Conservation (phyloP, 2,888 invertebrate species). For the Sesia apiformis region DNA sequence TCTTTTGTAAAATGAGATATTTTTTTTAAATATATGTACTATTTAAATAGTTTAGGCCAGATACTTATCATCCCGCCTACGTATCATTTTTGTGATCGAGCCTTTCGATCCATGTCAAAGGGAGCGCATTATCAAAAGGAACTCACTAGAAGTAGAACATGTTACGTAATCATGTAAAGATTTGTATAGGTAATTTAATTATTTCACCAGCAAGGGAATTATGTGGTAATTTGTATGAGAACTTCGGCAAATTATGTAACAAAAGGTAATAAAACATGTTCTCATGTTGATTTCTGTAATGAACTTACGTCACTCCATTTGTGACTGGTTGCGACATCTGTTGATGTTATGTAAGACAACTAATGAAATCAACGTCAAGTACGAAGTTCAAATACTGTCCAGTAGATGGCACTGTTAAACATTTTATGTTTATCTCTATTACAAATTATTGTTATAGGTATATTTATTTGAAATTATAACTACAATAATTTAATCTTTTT, state of each 20-base stretch:
- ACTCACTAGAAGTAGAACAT: too few relatives aligned
- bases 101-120: too few relatives aligned
- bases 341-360: neutral
- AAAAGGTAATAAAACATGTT: neutral
- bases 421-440: neutral
- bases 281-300: neutral
- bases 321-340: neutral
- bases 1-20: too few relatives aligned
- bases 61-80: too few relatives aligned
- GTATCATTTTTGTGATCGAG: too few relatives aligned
- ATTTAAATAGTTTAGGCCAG: too few relatives aligned
- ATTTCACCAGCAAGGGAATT: too few relatives aligned
- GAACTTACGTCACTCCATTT: neutral
- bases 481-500: neutral
- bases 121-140: too few relatives aligned
- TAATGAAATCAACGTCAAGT: neutral
- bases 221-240: too few relatives aligned
- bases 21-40: too few relatives aligned
- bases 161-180: too few relatives aligned
- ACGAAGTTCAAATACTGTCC: neutral
- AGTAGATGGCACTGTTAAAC: neutral
- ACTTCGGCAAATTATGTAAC: neutral
- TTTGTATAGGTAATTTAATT: too few relatives aligned
- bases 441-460: neutral
- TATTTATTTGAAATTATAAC: neutral